A percentile compares a stretch with the other conserved stretches of the same genome.
phyloP scores from a whole-genome alignment of 2,888 invertebrate genomes.

The Orthosia gracilis region DNA sequence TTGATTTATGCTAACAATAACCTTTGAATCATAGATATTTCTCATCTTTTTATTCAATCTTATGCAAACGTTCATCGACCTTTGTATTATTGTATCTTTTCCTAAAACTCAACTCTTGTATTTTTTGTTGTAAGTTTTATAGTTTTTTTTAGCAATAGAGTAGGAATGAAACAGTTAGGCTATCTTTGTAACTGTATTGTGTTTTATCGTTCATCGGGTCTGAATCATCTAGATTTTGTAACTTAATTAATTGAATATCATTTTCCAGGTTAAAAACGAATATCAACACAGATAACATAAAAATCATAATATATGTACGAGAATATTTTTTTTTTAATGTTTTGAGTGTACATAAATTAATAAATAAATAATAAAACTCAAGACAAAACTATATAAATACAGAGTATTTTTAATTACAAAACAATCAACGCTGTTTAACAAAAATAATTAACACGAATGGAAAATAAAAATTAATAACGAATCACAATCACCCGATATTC shows the following conservation, averaged over 20 bases:
- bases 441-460: conserved; percentile 11
- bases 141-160: neutral
- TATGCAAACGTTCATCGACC: conserved; percentile 47
- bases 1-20: conserved; percentile 10
- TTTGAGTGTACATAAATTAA: too few relatives aligned
- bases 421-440: conserved; percentile 4
- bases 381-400: neutral
- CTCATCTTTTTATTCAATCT: neutral
- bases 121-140: conserved; percentile 11
- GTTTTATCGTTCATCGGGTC: conserved; percentile 6
- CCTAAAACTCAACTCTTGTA: neutral
- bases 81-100: conserved; percentile 36
- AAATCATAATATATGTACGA: too few relatives aligned
- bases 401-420: neutral
- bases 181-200: conserved; percentile 16
- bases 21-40: conserved; percentile 41
- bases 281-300: neutral
- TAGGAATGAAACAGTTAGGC: neutral
- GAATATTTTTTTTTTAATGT: too few relatives aligned
- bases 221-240: neutral
- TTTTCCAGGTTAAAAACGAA: neutral
- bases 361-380: too few relatives aligned
- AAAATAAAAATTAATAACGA: conserved; percentile 37
- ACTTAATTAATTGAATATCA: neutral
- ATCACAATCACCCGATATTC: conserved; percentile 26